Evolutionary conservation across 2,888 invertebrate species (phyloP).

Genomic region (Diaprepes abbreviatus): DNA sequence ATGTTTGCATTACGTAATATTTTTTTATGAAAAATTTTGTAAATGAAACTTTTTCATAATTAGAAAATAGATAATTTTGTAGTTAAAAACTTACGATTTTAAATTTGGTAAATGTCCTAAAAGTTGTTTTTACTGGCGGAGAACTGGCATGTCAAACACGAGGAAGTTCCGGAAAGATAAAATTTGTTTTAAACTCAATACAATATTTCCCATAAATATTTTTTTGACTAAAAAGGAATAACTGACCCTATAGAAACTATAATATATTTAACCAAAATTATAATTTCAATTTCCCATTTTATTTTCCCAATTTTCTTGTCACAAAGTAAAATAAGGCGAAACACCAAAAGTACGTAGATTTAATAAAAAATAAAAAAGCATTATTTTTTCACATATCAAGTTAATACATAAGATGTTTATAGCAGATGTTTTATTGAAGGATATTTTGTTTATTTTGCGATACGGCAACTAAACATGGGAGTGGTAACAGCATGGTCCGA

Average conservation of each 20-base stretch:
- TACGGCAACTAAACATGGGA: slow-evolving; percentile 10
- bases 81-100: no score
- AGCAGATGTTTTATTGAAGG: slow-evolving; percentile 41
- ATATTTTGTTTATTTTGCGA: slow-evolving; percentile 44
- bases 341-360: slow-evolving; percentile 49
- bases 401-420: slow-evolving; percentile 51
- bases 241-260: not conserved
- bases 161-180: no score
- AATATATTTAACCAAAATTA: slow-evolving; percentile 21
- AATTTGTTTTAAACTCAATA: no score
- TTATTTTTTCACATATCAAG: slow-evolving; percentile 59
- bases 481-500: not conserved
- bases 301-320: slow-evolving; percentile 34
- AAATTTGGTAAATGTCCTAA: no score
- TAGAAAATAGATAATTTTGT: no score
- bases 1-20: no score
- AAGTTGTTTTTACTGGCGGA: no score
- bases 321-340: slow-evolving; percentile 47
- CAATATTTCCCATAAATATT: no score
- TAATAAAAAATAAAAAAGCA: slow-evolving; percentile 42
- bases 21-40: no score
- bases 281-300: slow-evolving; percentile 21
- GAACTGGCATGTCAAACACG: no score
- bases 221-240: not conserved
- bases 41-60: no score